Percentiles rank a stretch among this genome's conserved stretches.
Conservation (phyloP, 2,113 vertebrate genomes). For the Trichechus manatus region DNA sequence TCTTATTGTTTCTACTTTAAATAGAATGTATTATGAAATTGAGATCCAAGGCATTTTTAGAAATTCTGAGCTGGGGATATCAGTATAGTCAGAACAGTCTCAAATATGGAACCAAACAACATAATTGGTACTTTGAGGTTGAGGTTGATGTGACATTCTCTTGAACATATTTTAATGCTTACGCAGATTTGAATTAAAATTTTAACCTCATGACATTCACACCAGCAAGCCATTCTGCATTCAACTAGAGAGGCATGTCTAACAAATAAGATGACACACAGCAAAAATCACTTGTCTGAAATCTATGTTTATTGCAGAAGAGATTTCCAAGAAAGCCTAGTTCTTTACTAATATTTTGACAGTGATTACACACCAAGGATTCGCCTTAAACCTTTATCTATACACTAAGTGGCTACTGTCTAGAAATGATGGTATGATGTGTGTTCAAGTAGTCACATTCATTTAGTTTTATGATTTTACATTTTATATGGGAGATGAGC, state of each 20-base stretch:
- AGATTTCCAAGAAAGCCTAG: background rate
- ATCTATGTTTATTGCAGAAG: background rate
- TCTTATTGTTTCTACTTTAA: constrained; percentile 71
- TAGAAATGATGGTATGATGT: background rate
- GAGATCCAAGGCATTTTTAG: constrained; percentile 62
- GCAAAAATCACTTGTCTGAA: constrained; percentile 42
- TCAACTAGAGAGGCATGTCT: background rate
- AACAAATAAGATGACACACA: background rate
- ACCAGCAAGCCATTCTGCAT: background rate
- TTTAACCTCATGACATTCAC: constrained; percentile 72
- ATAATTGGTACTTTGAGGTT: constrained; percentile 55
- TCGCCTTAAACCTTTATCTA: background rate
- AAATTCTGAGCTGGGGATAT: constrained; percentile 61
- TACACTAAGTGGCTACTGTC: background rate
- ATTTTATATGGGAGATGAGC: background rate
- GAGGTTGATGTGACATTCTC: constrained; percentile 61
- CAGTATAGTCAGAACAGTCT: constrained; percentile 62
- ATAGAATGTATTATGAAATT: constrained; percentile 56
- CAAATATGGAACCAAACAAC: constrained; percentile 69
- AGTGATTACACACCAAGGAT: background rate
- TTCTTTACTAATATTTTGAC: constrained; percentile 41
- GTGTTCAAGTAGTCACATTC: background rate
- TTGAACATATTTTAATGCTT: constrained; percentile 63
- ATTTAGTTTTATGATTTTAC: background rate
- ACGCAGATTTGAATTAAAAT: constrained; percentile 75